A percentile compares a stretch with the other conserved stretches of the same genome.
phyloP scores from a whole-genome alignment of 2,888 invertebrate genomes.

The Cabera pusaria region DNA sequence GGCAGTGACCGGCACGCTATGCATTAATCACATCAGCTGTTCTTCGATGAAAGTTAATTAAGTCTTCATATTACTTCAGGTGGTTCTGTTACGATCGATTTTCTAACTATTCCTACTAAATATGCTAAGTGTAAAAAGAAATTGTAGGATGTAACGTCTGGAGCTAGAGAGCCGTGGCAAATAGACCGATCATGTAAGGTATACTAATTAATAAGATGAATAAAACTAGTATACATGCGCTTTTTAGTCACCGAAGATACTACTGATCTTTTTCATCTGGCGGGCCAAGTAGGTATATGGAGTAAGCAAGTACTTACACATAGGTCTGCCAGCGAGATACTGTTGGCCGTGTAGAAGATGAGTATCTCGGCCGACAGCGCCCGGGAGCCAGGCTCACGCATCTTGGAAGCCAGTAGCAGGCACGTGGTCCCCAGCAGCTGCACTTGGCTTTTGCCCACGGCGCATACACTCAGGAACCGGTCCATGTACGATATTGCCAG shows the following conservation, averaged over 20 bases:
- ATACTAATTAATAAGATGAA: too few species aligned
- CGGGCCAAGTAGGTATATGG: too few species aligned
- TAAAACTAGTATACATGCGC: too few species aligned
- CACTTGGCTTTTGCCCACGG: constrained; percentile 92
- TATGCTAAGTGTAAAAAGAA: constrained; percentile 15
- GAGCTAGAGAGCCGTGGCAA: constrained; percentile 6
- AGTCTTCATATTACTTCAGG: constrained; percentile 49
- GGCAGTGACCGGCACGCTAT: constrained; percentile 55
- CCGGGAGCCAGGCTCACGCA: constrained; percentile 90
- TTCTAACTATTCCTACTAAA: constrained; percentile 18
- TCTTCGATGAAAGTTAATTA: constrained; percentile 61
- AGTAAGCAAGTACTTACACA: constrained; percentile 95
- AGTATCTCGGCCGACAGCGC: constrained; percentile 91
- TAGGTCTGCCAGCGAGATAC: constrained; percentile 92
- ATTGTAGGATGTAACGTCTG: constrained; percentile 4
- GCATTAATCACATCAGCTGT: constrained; percentile 68
- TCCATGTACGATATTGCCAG: constrained; percentile 97
- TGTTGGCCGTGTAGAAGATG: constrained; percentile 97
- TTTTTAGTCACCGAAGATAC: too few species aligned
- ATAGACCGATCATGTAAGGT: constrained; percentile 11
- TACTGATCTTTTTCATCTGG: too few species aligned
- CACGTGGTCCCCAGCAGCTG: constrained; percentile 97
- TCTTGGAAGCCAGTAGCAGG: constrained; percentile 95
- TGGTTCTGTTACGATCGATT: constrained; percentile 20
- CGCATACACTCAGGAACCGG: constrained; percentile 93